Conservation (phyloP, 1,140 invertebrate species). For the Zaprionus capensis region DNA sequence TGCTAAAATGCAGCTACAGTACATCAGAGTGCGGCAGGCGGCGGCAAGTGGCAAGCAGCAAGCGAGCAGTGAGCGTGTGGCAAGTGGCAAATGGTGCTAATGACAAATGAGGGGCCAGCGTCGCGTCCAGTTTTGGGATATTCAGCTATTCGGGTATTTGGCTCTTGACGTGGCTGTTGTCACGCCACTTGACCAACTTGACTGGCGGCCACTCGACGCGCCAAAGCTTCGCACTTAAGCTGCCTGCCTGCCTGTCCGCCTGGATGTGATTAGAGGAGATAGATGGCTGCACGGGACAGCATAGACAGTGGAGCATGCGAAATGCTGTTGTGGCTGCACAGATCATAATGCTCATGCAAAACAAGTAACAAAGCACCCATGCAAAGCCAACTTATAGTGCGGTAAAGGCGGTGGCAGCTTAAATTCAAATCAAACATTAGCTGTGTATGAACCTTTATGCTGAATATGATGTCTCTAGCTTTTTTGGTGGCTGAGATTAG, state of each 20-base stretch:
- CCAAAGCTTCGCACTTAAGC: conserved; percentile 23
- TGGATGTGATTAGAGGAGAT: conserved; percentile 17
- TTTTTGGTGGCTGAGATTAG: not conserved
- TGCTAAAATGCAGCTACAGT: conserved; percentile 49
- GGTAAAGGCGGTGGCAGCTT: not conserved
- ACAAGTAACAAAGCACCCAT: not conserved
- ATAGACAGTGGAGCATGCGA: not conserved
- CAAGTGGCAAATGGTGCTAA: conserved; percentile 56
- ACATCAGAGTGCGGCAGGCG: conserved; percentile 4
- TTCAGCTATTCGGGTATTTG: conserved; percentile 20
- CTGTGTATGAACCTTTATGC: not conserved
- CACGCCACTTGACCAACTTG: conserved; percentile 45
- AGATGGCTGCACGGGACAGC: not conserved
- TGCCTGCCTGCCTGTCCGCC: conserved; percentile 11
- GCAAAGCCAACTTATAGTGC: not conserved
- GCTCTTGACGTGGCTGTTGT: conserved; percentile 41
- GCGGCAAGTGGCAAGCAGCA: conserved; percentile 38
- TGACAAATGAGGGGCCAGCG: conserved; percentile 37
- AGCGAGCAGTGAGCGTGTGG: not conserved
- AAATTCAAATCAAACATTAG: not conserved
- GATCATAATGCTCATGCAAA: not conserved
- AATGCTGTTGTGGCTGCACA: not conserved
- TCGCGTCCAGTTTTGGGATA: conserved; percentile 19
- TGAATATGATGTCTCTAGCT: not conserved
- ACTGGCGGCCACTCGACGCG: conserved; percentile 30